Base-by-base conservation (phyloP, 2,797 vertebrate genomes). In the Propithecus deckenii region DNA sequence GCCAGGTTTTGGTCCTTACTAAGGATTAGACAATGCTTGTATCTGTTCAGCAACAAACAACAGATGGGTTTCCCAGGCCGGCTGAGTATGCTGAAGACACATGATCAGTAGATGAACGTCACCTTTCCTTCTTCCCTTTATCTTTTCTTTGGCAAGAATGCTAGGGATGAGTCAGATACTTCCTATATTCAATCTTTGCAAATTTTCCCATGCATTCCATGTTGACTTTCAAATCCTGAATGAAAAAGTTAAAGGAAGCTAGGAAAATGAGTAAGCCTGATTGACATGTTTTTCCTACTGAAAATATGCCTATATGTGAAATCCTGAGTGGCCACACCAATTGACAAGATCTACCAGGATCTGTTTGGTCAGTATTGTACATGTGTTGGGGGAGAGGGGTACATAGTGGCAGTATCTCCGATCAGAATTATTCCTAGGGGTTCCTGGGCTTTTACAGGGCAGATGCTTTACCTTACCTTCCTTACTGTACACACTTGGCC, bases 171-270 rank as follows among this genome's bases (percentile, higher is more conserved):
- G 76, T 81, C n/a, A 35, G 4, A 65, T 72, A 20, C 28, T 85
- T 85, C 50, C 17, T 17, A 80, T 93, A 69, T 32, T 79, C 61
- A 71, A 63, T 38, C 80, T 86, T 80, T 83, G 69, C 15, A 20
- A 87, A 22, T 83, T 78, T 89, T 87, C 69, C 52, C 87, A 83
- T 83, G 11, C 9, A 52, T 79, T 61, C 32, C 38, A 23, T 69
- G 72, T 79, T 61, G 71, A 91, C 41, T 85, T 91, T 93, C 86
- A 30, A 50, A 90, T 79, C 57, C 35, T 91, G 32, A 93, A 74
- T 48, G 30, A 74, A 87, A 87, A 84, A 55, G 15, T 89, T 81
- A 50, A 79, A 46, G 23, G 7, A 79, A 96, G 23, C 48, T 90
- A 59, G 13, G 67, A 72, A 90, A 84, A 67, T 93, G 46, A 78